Conservation (phyloP, 2,888 invertebrate genomes). For the Drosophila conformis region DNA sequence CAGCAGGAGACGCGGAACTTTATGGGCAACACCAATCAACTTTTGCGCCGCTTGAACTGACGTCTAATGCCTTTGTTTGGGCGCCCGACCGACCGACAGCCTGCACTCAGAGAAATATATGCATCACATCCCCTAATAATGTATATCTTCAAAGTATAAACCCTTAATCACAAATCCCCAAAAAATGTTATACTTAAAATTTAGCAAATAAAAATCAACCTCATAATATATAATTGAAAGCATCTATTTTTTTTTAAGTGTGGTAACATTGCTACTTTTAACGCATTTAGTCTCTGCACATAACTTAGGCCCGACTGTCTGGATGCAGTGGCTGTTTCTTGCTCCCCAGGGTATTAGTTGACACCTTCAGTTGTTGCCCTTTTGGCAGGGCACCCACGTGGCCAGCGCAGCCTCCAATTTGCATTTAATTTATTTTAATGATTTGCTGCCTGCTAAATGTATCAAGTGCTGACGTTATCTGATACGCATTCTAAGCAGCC, state of each 20-base stretch:
- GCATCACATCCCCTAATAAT: not conserved
- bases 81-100: constrained; percentile 23
- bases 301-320: constrained; percentile 39
- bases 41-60: constrained; percentile 61
- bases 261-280: constrained; percentile 3
- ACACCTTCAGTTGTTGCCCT: constrained; percentile 35
- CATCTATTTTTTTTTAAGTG: not conserved
- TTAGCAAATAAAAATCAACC: not conserved
- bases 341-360: constrained; percentile 24
- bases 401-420: constrained; percentile 6
- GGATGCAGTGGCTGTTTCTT: constrained; percentile 4
- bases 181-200: not conserved
- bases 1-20: constrained; percentile 57
- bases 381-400: constrained; percentile 31
- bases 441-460: constrained; percentile 43
- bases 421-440: constrained; percentile 68
- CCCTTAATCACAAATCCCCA: not conserved
- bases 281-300: constrained; percentile 22
- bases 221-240: not conserved
- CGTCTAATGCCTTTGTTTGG: constrained; percentile 77
- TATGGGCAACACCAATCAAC: constrained; percentile 79
- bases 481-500: constrained; percentile 25
- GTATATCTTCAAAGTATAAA: not conserved
- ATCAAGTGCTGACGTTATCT: constrained; percentile 59
- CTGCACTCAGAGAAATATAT: not conserved